Conservation (phyloP, 2,888 invertebrate species). For the Plagiodera versicolora region DNA sequence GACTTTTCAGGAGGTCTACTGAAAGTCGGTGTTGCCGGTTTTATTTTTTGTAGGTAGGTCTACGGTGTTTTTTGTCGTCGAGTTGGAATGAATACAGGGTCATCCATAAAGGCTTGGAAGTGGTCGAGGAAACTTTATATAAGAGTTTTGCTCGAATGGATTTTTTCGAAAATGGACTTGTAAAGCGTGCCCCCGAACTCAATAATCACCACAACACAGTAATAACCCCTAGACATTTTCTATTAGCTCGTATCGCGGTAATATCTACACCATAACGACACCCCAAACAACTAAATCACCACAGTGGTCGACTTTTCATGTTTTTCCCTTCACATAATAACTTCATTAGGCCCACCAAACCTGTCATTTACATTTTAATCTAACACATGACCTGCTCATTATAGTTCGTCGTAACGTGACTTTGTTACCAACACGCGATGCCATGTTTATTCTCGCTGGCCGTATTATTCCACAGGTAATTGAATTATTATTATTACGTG, state of each 20-base stretch:
- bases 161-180: not conserved
- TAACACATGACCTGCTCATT: constrained; percentile 31
- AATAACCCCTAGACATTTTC: constrained; percentile 27
- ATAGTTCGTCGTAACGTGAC: constrained; percentile 19
- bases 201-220: constrained; percentile 21
- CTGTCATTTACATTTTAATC: constrained; percentile 32
- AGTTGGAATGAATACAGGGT: too few species aligned
- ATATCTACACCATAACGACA: constrained; percentile 17
- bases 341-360: constrained; percentile 29
- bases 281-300: constrained; percentile 23
- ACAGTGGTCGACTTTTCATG: constrained; percentile 22
- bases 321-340: constrained; percentile 29
- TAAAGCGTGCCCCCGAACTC: constrained; percentile 17
- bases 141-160: too few species aligned
- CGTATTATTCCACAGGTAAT: constrained; percentile 33
- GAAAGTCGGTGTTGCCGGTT: too few species aligned
- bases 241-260: constrained; percentile 21
- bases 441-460: constrained; percentile 28
- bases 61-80: too few species aligned
- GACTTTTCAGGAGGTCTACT: too few species aligned
- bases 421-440: constrained; percentile 28
- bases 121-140: too few species aligned
- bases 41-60: too few species aligned
- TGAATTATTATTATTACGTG: constrained; percentile 41
- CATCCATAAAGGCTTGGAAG: too few species aligned